A percentile compares a stretch with the other conserved stretches of the same genome.
Evolutionary conservation across 1,140 invertebrate species (phyloP).

Genomic region (Muscidifurax raptorellus): DNA sequence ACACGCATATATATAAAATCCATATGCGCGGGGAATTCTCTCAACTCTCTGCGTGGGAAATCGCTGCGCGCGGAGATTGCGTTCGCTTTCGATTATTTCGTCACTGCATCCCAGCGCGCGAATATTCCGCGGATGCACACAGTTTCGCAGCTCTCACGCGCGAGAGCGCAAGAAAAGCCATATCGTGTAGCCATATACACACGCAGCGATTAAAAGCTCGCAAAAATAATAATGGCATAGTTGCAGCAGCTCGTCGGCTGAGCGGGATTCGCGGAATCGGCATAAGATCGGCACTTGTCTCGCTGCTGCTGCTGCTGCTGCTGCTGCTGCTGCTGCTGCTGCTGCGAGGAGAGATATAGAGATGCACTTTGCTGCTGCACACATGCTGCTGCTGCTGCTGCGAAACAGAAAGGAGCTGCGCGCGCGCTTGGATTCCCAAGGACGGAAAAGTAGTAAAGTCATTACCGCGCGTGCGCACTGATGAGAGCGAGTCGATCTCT

Average conservation of each 20-base stretch:
- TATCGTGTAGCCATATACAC: not conserved
- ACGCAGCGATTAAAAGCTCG: slow-evolving; percentile 10
- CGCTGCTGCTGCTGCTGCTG: not conserved
- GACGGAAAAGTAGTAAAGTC: slow-evolving; percentile 36
- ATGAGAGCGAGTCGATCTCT: slow-evolving; percentile 4
- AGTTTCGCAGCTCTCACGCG: not conserved
- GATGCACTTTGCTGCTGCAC: not conserved
- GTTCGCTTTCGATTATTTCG: slow-evolving; percentile 30
- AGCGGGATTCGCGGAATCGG: slow-evolving; percentile 20
- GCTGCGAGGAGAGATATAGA: no score
- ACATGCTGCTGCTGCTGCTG: not conserved
- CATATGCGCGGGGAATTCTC: not conserved
- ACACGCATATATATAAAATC: not conserved
- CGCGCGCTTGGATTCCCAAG: slow-evolving; percentile 13
- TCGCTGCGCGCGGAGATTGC: not conserved
- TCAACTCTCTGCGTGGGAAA: slow-evolving; percentile 14
- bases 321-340: not conserved
- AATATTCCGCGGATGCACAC: slow-evolving; percentile 10
- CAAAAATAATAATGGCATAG: slow-evolving; percentile 37
- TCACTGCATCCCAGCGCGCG: not conserved
- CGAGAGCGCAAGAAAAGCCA: not conserved
- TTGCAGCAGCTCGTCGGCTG: not conserved
- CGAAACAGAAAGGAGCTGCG: not conserved
- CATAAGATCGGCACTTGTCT: slow-evolving; percentile 20
- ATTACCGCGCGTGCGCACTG: slow-evolving; percentile 14